These are phyloP conservation scores for Otocyon megalotis DNA, from an alignment of 2,113 vertebrate species.

Conservation along the genomic window DNA sequence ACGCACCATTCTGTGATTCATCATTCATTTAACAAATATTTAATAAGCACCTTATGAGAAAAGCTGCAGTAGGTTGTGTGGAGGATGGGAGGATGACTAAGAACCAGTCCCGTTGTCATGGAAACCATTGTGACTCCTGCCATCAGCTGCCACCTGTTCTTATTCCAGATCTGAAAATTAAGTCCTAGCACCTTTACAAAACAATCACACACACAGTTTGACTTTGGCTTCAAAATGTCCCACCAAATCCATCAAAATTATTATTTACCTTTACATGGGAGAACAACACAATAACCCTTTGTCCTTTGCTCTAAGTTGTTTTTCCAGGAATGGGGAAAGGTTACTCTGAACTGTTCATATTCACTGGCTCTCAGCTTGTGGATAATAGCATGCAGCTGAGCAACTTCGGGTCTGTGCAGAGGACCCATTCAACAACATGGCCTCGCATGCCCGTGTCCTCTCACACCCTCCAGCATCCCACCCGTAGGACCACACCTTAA, in stretches of 20 bases:
- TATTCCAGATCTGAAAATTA: slow-evolving; percentile 80
- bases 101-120: slow-evolving; percentile 73
- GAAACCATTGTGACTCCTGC: slow-evolving; percentile 80
- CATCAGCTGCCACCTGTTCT: slow-evolving; percentile 81
- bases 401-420: background rate
- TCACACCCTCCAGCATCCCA: background rate
- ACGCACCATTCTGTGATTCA: slow-evolving; percentile 66
- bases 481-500: background rate
- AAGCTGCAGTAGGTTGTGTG: slow-evolving; percentile 74
- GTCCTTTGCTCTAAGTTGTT: slow-evolving; percentile 69
- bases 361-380: background rate
- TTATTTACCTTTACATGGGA: slow-evolving; percentile 70
- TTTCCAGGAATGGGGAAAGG: slow-evolving; percentile 62
- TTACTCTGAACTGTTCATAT: slow-evolving; percentile 43
- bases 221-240: slow-evolving; percentile 75
- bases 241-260: slow-evolving; percentile 81
- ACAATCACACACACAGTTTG: slow-evolving; percentile 82
- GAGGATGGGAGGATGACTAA: slow-evolving; percentile 80
- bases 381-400: slow-evolving; percentile 21
- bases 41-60: slow-evolving; percentile 81
- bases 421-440: background rate
- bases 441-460: background rate
- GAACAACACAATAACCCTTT: slow-evolving; percentile 74
- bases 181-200: slow-evolving; percentile 80
- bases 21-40: slow-evolving; percentile 81